Evolutionary conservation across 2,113 vertebrate species (phyloP).

Genomic region (Lycocorax pyrrhopterus): DNA sequence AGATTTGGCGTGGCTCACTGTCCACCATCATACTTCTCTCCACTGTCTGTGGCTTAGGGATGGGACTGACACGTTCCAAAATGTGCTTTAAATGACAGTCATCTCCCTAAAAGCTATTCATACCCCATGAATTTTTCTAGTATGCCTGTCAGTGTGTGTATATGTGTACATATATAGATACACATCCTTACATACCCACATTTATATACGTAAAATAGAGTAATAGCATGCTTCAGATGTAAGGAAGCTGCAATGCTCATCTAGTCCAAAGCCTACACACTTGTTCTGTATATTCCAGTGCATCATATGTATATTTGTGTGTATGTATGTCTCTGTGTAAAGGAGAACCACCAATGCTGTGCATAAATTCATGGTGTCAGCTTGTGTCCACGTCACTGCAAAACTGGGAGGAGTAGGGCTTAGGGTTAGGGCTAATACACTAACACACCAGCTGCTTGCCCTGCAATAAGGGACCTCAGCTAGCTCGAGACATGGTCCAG

Average conservation of each 20-base stretch:
- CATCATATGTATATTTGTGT: background rate
- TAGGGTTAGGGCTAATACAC: background rate
- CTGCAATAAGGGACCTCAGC: background rate
- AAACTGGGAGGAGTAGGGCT: background rate
- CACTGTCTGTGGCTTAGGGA: background rate
- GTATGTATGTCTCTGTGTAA: background rate
- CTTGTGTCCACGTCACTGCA: background rate
- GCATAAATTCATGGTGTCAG: background rate
- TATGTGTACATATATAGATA: background rate
- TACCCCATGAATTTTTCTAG: background rate
- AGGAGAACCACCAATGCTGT: background rate
- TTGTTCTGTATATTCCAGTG: background rate
- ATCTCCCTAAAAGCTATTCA: background rate
- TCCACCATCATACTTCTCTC: background rate
- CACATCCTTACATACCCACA: too few species aligned
- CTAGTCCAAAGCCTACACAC: background rate
- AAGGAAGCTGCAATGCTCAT: accelerated
- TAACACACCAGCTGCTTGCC: background rate
- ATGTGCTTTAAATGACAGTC: background rate
- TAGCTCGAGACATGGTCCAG: background rate
- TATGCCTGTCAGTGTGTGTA: background rate
- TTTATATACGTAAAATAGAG: background rate
- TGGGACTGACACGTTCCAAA: background rate
- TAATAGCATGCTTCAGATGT: background rate
- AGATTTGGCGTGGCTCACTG: background rate